Conservation (phyloP, 2,888 invertebrate species). For the Nomada hirtipes region DNA sequence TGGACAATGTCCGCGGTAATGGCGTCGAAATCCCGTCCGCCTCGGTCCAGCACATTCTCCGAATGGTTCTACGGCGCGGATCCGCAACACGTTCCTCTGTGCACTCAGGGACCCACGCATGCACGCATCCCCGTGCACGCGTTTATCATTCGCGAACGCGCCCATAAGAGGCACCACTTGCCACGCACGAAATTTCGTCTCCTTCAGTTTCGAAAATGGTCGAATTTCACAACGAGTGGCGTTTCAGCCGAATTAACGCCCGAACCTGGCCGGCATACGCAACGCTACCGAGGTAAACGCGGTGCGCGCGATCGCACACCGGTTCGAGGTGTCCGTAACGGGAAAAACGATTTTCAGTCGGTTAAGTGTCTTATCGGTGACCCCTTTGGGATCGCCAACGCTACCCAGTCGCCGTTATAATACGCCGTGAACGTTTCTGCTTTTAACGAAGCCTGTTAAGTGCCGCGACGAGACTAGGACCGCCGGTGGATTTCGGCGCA, state of each 20-base stretch:
- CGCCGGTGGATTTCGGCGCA: constrained; percentile 22
- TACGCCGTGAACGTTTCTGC: neutral
- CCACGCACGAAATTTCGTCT: constrained; percentile 28
- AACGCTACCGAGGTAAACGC: neutral
- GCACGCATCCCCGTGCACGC: constrained; percentile 26
- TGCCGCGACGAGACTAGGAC: neutral
- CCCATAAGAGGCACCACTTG: constrained; percentile 60
- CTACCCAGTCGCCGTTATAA: constrained; percentile 4
- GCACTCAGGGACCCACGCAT: constrained; percentile 65
- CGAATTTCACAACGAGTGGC: constrained; percentile 2
- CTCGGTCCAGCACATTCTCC: constrained; percentile 72
- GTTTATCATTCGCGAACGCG: constrained; percentile 39
- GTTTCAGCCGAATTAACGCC: constrained; percentile 30
- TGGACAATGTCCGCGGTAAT: constrained; percentile 79
- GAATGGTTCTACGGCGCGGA: constrained; percentile 73
- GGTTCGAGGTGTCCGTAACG: constrained; percentile 16
- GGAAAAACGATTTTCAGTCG: constrained; percentile 26
- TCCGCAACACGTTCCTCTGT: constrained; percentile 70
- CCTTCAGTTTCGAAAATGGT: constrained; percentile 18
- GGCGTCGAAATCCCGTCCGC: constrained; percentile 74
- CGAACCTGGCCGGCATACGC: neutral
- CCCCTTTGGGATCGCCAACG: neutral
- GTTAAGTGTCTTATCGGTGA: constrained; percentile 8
- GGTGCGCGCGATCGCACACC: too few species aligned
- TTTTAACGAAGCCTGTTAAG: constrained; percentile 25